phyloP scores from a whole-genome alignment of 2,797 vertebrate genomes.

The Notolepis coatsorum region DNA sequence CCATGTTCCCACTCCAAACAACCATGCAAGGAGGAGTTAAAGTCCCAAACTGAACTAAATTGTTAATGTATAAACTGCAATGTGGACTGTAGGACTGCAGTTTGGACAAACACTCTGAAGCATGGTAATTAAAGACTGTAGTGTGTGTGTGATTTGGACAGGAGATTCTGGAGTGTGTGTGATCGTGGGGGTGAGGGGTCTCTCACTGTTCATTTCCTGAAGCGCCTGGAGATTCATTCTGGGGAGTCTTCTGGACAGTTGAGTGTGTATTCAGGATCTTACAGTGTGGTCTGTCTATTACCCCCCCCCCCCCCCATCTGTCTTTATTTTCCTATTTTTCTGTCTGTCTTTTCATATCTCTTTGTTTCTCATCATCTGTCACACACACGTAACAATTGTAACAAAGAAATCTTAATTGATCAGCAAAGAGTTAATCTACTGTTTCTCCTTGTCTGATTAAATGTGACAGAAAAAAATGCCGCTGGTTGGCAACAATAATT shows the following conservation, averaged over 20 bases:
- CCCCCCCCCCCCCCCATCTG: not conserved
- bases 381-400: slow-evolving; percentile 6
- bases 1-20: slow-evolving; percentile 16
- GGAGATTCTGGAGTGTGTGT: not conserved
- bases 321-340: not conserved
- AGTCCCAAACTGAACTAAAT: slow-evolving; percentile 35
- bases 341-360: not conserved
- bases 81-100: slow-evolving; percentile 14
- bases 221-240: slow-evolving; percentile 25
- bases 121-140: no score
- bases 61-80: slow-evolving; percentile 36
- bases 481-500: slow-evolving; percentile 69
- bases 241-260: slow-evolving; percentile 29
- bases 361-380: not conserved
- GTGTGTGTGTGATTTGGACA: not conserved
- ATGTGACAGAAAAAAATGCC: slow-evolving; percentile 62
- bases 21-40: slow-evolving; percentile 23
- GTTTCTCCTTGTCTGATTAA: slow-evolving; percentile 50
- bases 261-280: slow-evolving; percentile 11
- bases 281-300: not conserved
- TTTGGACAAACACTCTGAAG: not conserved
- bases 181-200: no score
- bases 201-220: slow-evolving; percentile 49
- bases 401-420: slow-evolving; percentile 36
- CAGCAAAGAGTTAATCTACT: slow-evolving; percentile 15